Base-by-base conservation (phyloP, 2,888 invertebrate species). In the Teleiodes luculella region DNA sequence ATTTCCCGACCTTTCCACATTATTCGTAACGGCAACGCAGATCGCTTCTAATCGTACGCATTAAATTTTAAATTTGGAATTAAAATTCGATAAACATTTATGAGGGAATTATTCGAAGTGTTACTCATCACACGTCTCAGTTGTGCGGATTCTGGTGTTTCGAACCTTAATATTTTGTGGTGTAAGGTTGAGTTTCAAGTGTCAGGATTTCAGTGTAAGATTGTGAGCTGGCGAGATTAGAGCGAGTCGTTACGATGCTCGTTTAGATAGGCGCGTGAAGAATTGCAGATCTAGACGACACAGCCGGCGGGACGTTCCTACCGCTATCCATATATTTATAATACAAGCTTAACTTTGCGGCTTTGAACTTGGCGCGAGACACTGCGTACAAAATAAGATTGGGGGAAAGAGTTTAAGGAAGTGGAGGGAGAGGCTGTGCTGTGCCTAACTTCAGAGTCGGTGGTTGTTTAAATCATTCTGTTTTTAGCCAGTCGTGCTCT, bases 241-340 rank as follows among this genome's bases (percentile, higher is more conserved):
- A 74, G 76, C 73, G 59, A 82, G 86, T 85, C 86, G 81, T 86
- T 87, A 84, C 79, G 86, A 87, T 88, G 72, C 84, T 85, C 87
- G 85, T 88, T 88, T 85, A 88, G 87, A 88, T 88, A 87, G 56
- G 72, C 71, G 68, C 78, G 83, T 86, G 86, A 87, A 74, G 86
- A 76, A 87, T 87, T 83, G 86, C 79, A 83, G 80, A 81, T 86
- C 83, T 81, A 72, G 76, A 76, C 73, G 71, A 61, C 72, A 10
- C 20, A 3, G 43, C 24, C 24, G 28, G 10, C 24, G n/a, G 33
- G 24, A 24, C 24, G 24, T 24, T 24, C 24, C 24, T 24, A 3
- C 3, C 3, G 24, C 3, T 72, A 68, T 72, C 66, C 71, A 65
- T 72, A 73, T 24, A n/a, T n/a, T n/a, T n/a, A 24, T 24, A 24